Evolutionary conservation across 30 jellyfish, hydroid and myxozoan genomes (phyloP).

Genomic region (Cassiopea xamachana): DNA sequence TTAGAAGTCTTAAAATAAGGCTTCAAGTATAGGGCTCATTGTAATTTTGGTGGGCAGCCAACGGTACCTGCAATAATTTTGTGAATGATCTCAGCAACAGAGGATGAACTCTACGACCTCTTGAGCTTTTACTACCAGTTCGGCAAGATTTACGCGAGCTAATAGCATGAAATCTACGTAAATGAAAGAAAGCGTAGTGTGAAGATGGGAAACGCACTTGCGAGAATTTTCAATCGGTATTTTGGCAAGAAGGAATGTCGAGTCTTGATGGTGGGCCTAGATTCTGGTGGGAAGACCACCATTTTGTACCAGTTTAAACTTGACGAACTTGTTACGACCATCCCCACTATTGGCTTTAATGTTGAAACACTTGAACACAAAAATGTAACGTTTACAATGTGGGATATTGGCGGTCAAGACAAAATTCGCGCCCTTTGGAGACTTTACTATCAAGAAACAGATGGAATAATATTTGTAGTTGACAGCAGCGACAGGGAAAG

Average conservation of each 20-base stretch:
- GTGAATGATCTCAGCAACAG: slow-evolving; percentile 23
- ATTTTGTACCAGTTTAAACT: slow-evolving; percentile 87
- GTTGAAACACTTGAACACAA: slow-evolving; percentile 91
- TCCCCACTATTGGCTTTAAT: slow-evolving; percentile 95
- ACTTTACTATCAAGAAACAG: slow-evolving; percentile 90
- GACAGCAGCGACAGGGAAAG: slow-evolving; percentile 92
- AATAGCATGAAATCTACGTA: neutral
- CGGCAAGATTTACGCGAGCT: neutral
- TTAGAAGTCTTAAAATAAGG: too few species aligned
- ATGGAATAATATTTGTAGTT: slow-evolving; percentile 87
- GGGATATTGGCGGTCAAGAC: slow-evolving; percentile 99
- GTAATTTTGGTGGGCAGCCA: neutral
- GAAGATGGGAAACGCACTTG: slow-evolving; percentile 78
- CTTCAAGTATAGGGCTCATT: too few species aligned
- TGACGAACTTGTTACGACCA: slow-evolving; percentile 88
- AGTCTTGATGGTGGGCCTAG: slow-evolving; percentile 94
- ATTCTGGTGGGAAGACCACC: slow-evolving; percentile 95
- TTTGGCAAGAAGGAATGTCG: slow-evolving; percentile 91
- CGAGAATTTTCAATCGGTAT: slow-evolving; percentile 53
- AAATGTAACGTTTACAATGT: slow-evolving; percentile 82
- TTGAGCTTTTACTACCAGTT: slow-evolving; percentile 19
- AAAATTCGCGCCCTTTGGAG: slow-evolving; percentile 94
- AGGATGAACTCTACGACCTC: neutral
- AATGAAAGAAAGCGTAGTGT: neutral
- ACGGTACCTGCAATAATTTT: neutral